Evolutionary conservation across 2,113 vertebrate genomes (phyloP).

Genomic region (Esox niger): DNA sequence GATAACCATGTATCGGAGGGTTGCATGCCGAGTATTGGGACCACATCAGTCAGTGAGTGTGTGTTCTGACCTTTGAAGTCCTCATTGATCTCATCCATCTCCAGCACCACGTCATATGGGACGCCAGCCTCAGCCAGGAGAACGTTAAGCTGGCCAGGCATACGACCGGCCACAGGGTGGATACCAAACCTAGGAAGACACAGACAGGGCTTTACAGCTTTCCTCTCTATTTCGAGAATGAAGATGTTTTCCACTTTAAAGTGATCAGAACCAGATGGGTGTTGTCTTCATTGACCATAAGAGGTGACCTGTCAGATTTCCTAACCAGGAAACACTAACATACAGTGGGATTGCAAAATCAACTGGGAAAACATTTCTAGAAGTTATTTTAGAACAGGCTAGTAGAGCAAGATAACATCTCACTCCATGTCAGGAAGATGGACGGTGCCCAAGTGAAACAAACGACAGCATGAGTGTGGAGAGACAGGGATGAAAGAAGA

Average conservation of each 20-base stretch:
- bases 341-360: not conserved
- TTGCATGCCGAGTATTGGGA: slow-evolving; percentile 60
- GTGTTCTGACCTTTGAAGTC: slow-evolving; percentile 85
- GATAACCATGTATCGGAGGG: slow-evolving; percentile 72
- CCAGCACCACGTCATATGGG: slow-evolving; percentile 94
- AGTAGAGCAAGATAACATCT: not conserved
- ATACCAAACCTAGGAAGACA: slow-evolving; percentile 68
- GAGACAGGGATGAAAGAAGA: not conserved
- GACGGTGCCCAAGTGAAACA: not conserved
- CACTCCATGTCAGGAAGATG: not conserved
- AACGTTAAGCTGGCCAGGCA: slow-evolving; percentile 97
- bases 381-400: not conserved
- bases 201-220: not conserved
- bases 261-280: slow-evolving; percentile 37
- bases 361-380: not conserved
- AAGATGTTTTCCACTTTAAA: slow-evolving; percentile 18
- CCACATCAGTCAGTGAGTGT: slow-evolving; percentile 24
- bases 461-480: not conserved
- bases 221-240: slow-evolving; percentile 27
- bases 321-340: not conserved
- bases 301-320: slow-evolving; percentile 5
- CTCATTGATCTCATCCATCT: slow-evolving; percentile 98
- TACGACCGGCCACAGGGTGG: slow-evolving; percentile 87
- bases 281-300: slow-evolving; percentile 22
- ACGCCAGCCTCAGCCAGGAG: slow-evolving; percentile 95